A percentile compares a stretch with the other conserved stretches of the same genome.
Evolutionary conservation across 2,888 invertebrate species (phyloP).

Genomic region (Endotricha flammealis): DNA sequence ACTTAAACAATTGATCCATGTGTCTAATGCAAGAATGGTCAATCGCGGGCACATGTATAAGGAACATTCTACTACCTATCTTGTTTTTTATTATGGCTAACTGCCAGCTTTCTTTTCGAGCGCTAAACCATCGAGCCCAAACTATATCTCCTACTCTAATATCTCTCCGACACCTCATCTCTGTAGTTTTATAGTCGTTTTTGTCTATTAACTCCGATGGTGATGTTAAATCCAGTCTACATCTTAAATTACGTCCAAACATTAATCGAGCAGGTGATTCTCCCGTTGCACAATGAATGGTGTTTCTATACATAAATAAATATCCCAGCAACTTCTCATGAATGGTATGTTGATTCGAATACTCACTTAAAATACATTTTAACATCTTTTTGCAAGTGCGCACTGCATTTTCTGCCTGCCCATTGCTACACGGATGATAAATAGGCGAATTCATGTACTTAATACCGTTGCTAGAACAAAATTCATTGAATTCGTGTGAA

Average conservation of each 20-base stretch:
- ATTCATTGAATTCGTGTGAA: constrained; percentile 13
- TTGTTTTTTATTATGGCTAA: background rate
- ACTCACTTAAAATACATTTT: constrained; percentile 15
- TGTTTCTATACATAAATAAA: constrained; percentile 15
- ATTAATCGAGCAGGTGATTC: background rate
- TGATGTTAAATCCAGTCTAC: too few relatives aligned
- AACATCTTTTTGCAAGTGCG: constrained; percentile 22
- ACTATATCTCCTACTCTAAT: background rate
- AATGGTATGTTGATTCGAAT: constrained; percentile 1
- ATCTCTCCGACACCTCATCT: background rate
- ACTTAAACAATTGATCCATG: background rate
- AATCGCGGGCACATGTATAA: background rate
- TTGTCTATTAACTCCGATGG: too few relatives aligned
- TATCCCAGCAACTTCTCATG: constrained; percentile 14
- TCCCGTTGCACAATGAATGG: background rate
- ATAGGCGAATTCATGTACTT: constrained; percentile 20
- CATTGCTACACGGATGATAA: constrained; percentile 19
- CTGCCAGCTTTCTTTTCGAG: background rate
- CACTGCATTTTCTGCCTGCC: constrained; percentile 16
- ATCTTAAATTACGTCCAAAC: background rate
- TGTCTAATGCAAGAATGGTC: background rate
- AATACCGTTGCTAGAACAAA: constrained; percentile 18
- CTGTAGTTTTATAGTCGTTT: too few relatives aligned
- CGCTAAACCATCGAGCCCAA: background rate
- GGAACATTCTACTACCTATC: too few relatives aligned